Evolutionary conservation across 2,113 vertebrate species (phyloP).

Genomic region (Zeus faber): DNA sequence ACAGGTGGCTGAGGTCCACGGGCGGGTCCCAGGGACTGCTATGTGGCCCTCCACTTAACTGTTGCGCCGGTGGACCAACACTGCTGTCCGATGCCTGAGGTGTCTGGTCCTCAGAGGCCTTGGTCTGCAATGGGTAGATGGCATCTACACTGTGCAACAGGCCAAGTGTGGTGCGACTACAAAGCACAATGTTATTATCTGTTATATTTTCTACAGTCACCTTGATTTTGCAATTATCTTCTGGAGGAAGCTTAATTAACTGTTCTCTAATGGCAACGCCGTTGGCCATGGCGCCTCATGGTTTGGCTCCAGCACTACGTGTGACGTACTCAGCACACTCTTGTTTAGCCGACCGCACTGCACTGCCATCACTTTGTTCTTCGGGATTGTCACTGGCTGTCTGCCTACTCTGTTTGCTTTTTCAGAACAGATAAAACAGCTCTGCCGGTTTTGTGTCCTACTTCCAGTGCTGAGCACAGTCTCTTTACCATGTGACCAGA

Average conservation of each 20-base stretch:
- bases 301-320: constrained; percentile 10
- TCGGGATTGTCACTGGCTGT: neutral
- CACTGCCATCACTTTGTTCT: neutral
- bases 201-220: neutral
- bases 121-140: neutral
- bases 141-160: neutral
- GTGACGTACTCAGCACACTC: neutral
- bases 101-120: neutral
- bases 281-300: constrained; percentile 3
- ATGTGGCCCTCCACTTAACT: neutral
- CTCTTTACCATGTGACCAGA: constrained; percentile 10
- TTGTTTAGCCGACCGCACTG: neutral
- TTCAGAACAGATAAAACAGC: constrained; percentile 18
- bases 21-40: constrained; percentile 6
- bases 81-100: too few species aligned
- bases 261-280: neutral
- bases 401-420: constrained; percentile 10
- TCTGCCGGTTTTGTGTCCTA: constrained; percentile 7
- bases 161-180: neutral
- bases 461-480: constrained; percentile 9
- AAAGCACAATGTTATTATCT: neutral
- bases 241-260: neutral
- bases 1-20: constrained; percentile 12
- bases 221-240: neutral
- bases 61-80: neutral